Evolutionary conservation across 2,113 vertebrate genomes (phyloP).

Genomic region (Phylloscopus trochilus): DNA sequence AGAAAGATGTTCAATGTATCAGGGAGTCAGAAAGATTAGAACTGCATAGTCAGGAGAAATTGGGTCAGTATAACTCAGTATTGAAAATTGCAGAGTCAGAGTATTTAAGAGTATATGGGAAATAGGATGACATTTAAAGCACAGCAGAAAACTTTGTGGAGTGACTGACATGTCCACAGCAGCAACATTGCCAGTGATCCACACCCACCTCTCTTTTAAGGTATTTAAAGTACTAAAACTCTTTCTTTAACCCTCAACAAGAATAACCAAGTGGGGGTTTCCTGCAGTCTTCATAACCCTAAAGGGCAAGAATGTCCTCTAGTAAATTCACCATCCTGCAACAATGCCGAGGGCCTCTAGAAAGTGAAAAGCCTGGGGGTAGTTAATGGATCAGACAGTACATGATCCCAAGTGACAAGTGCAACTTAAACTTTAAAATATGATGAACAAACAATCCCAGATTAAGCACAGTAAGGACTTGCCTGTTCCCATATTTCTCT

Average conservation of each 20-base stretch:
- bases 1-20: not conserved
- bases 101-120: not conserved
- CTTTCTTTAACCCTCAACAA: not conserved
- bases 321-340: not conserved
- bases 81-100: not conserved
- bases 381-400: slow-evolving; percentile 3
- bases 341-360: not conserved
- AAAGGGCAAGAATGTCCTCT: not conserved
- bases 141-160: not conserved
- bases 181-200: not conserved
- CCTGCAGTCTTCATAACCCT: not conserved
- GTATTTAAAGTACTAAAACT: not conserved
- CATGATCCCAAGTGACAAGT: slow-evolving; percentile 40
- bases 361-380: not conserved
- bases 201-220: not conserved
- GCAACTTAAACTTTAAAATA: slow-evolving; percentile 54
- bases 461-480: slow-evolving; percentile 40
- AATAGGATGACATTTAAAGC: not conserved
- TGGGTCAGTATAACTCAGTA: not conserved
- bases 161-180: not conserved
- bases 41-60: not conserved
- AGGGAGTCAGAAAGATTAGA: not conserved
- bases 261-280: not conserved
- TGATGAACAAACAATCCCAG: slow-evolving; percentile 26
- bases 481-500: slow-evolving; percentile 40